Conservation (phyloP, 2,797 vertebrate species). For the Tokudaia muenninki region DNA sequence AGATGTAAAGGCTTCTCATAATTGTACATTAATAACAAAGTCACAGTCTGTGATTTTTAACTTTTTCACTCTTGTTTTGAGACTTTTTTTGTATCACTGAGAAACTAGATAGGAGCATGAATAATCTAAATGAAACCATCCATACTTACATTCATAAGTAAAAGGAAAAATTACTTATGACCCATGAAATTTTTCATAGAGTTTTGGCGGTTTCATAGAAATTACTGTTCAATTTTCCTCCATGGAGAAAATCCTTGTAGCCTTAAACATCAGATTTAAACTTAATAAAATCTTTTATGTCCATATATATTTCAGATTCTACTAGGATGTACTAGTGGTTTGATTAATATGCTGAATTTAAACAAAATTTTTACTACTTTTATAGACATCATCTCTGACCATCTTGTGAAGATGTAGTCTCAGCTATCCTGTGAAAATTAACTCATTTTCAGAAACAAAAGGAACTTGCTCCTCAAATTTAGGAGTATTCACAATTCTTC, state of each 20-base stretch:
- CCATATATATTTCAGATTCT: slow-evolving; percentile 22
- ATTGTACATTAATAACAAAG: neutral
- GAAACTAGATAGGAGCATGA: neutral
- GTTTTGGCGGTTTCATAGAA: slow-evolving; percentile 6
- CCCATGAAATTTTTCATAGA: neutral
- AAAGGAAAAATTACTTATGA: neutral
- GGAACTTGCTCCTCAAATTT: neutral
- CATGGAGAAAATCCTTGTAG: neutral
- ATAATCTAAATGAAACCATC: neutral
- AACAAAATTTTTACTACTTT: slow-evolving; percentile 2
- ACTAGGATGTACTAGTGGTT: neutral
- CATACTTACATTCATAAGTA: neutral
- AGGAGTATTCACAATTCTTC: slow-evolving; percentile 1
- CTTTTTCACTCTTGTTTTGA: neutral
- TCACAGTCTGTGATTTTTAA: neutral
- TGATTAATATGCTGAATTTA: neutral
- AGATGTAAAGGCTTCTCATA: neutral
- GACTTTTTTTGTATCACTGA: slow-evolving; percentile 13
- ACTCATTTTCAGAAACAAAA: slow-evolving; percentile 38
- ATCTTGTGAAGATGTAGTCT: neutral
- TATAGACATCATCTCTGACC: neutral
- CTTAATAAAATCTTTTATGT: slow-evolving; percentile 22
- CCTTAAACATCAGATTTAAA: slow-evolving; percentile 10
- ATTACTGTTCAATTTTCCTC: neutral
- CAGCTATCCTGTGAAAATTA: neutral